phyloP scores from a whole-genome alignment of 2,113 vertebrate genomes.

The Chascanopsetta lugubris region DNA sequence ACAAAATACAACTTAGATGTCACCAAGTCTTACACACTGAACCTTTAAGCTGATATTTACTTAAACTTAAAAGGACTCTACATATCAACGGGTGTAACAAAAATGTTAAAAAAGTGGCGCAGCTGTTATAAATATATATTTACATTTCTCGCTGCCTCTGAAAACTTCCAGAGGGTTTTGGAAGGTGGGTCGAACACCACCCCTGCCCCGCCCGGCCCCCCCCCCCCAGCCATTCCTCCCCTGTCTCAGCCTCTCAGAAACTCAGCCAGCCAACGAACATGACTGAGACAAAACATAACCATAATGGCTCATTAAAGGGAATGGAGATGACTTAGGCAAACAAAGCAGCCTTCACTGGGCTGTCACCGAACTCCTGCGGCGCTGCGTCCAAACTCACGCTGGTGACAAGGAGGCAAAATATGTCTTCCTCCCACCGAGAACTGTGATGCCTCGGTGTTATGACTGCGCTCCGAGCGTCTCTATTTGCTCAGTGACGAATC shows the following conservation, averaged over 20 bases:
- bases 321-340: conserved; percentile 79
- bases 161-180: conserved; percentile 33
- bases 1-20: too few species aligned
- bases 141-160: too few species aligned
- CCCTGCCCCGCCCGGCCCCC: conserved; percentile 19
- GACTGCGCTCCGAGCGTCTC: conserved; percentile 51
- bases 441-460: conserved; percentile 59
- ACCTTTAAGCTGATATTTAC: too few species aligned
- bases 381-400: conserved; percentile 61
- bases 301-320: conserved; percentile 83
- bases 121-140: too few species aligned
- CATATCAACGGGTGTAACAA: too few species aligned
- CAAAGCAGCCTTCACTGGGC: conserved; percentile 81
- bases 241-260: conserved; percentile 65
- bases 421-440: conserved; percentile 66
- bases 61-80: too few species aligned
- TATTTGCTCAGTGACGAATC: conserved; percentile 69
- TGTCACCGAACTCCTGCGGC: conserved; percentile 75
- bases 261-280: conserved; percentile 74
- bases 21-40: too few species aligned
- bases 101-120: too few species aligned
- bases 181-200: conserved; percentile 22
- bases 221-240: conserved; percentile 44
- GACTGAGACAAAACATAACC: conserved; percentile 71
- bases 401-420: conserved; percentile 69